Percentiles rank a stretch among this genome's conserved stretches.
Conservation (phyloP, 2,113 vertebrate species). For the Catharus bicknelli region DNA sequence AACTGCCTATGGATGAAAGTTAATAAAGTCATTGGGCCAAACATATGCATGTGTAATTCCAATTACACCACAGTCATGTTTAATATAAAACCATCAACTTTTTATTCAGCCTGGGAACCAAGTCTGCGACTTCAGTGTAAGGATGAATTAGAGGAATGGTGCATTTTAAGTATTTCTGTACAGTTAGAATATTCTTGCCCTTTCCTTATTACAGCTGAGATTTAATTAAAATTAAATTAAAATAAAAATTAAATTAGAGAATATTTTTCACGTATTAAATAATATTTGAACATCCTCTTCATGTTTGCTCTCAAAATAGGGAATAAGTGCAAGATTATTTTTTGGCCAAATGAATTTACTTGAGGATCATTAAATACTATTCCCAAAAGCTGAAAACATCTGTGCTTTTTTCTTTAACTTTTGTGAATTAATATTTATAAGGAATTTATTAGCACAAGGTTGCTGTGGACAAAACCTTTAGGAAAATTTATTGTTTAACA, state of each 20-base stretch:
- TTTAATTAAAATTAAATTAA: conserved; percentile 60
- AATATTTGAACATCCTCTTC: conserved; percentile 35
- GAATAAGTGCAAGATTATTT: conserved; percentile 29
- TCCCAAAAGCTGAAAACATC: neutral
- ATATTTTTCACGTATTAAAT: conserved; percentile 26
- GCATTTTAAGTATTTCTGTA: neutral
- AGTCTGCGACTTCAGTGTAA: neutral
- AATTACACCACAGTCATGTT: conserved; percentile 25
- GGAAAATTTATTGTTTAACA: neutral
- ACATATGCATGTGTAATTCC: conserved; percentile 35
- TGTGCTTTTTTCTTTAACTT: neutral
- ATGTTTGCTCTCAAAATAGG: conserved; percentile 35
- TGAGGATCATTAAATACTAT: neutral
- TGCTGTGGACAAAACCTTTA: neutral
- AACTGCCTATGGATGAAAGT: conserved; percentile 23
- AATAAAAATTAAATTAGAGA: conserved; percentile 39
- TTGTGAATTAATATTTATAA: conserved; percentile 6
- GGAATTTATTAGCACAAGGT: neutral
- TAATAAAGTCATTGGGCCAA: conserved; percentile 51
- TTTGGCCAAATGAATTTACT: conserved; percentile 46
- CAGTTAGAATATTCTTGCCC: neutral
- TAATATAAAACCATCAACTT: conserved; percentile 27
- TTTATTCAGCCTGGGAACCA: neutral
- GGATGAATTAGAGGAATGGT: conserved; percentile 7
- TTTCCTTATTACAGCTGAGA: conserved; percentile 14